Percentiles rank a stretch among this genome's conserved stretches.
These are phyloP conservation scores for Rhegmatorhina hoffmannsi DNA, from an alignment of 2,113 vertebrate genomes.

Conservation along the genomic window DNA sequence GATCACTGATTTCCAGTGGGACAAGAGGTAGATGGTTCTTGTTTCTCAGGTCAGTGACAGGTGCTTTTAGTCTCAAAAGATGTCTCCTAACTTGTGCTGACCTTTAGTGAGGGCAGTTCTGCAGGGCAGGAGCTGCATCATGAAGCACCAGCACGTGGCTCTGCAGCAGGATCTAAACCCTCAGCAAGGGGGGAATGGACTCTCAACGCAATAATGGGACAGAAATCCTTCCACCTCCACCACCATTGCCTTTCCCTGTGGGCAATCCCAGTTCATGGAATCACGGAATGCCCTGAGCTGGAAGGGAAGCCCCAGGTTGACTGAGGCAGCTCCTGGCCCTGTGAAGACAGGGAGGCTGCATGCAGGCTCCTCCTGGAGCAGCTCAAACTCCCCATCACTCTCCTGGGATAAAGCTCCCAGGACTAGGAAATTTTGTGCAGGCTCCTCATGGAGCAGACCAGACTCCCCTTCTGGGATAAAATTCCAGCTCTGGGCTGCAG, in stretches of 20 bases:
- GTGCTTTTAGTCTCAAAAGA: neutral
- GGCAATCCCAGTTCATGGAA: neutral
- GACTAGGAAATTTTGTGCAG: neutral
- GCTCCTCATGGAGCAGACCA: neutral
- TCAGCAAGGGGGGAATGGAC: neutral
- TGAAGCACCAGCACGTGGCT: neutral
- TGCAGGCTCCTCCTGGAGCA: neutral
- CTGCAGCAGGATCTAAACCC: neutral
- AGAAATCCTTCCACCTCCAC: neutral
- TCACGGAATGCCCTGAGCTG: neutral
- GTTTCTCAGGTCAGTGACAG: neutral
- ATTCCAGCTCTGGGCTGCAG: neutral
- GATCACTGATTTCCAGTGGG: neutral
- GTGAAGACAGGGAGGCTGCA: neutral
- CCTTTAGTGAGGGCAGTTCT: neutral
- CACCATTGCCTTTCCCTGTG: neutral
- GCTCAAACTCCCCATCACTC: neutral
- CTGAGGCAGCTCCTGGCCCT: neutral
- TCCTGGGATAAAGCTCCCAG: neutral
- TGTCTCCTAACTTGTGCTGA: neutral
- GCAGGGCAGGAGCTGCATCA: neutral
- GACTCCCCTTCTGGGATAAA: neutral
- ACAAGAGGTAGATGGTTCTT: neutral
- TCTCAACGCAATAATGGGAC: neutral
- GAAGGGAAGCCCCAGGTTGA: neutral